Evolutionary conservation across 2,888 invertebrate species (phyloP), one percentile per base, ranked within the genome.

Genomic region (Pyrrhia umbra): DNA sequence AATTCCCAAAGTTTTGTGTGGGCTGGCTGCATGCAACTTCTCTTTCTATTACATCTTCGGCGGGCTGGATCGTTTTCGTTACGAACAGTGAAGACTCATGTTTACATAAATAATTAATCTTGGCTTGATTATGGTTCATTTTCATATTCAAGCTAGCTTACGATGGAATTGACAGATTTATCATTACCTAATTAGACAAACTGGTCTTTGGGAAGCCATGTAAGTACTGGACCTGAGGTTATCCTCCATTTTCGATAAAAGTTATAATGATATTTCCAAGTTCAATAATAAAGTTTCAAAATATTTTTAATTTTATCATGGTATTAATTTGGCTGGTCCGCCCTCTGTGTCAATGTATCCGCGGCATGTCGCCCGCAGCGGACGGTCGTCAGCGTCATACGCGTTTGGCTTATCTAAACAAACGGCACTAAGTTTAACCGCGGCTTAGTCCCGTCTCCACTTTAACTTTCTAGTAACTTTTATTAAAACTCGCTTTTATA

Each of bases 381-480:
- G 66, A 58, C 75, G 65, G 58, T 70, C 71, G 77, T 80, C 59
- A 65, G 49, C 80, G 82, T 81, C 82, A 79, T 88, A 76, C 81
- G 69, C 86, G 81, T 77, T 82, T 68, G 84, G 82, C 86, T 87
- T 88, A 88, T 78, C 67, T 80, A 91, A 91, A 91, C 90, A 91
- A 83, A 83, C 81, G 76, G 80, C 81, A 84, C 85, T 85, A 87
- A 89, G 87, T 90, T 83, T 88, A 88, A 86, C 87, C 84, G 78
- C 81, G 84, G 88, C 88, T 89, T 88, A 88, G 82, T 73, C 79
- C 81, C 76, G 73, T 80, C 82, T 43, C 76, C 84, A 86, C 87
- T 87, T 85, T 75, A 85, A 82, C 77, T 79, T 85, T 81, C 79
- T 68, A 83, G 78, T 82, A 85, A 88, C 83, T 87, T 88, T 86